Evolutionary conservation across 2,113 vertebrate species (phyloP).

Genomic region (Phalacrocorax brasilianus): DNA sequence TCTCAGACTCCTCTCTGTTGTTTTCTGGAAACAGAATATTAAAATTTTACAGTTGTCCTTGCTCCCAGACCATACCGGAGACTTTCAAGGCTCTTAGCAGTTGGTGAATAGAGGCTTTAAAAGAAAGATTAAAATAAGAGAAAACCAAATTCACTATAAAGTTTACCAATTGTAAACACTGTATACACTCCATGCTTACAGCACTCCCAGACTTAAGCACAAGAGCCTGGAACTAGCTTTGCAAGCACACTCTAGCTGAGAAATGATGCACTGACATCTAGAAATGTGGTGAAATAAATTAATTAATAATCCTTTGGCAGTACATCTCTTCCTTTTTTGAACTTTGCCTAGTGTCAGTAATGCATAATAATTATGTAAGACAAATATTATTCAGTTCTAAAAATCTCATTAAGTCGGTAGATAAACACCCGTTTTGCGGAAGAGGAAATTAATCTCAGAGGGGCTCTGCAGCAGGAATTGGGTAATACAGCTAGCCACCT

Average conservation of each 20-base stretch:
- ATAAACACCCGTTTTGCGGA: constrained; percentile 18
- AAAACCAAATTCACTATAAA: background rate
- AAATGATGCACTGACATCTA: background rate
- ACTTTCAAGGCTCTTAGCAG: background rate
- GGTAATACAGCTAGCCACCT: background rate
- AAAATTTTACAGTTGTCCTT: background rate
- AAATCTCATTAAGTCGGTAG: constrained; percentile 23
- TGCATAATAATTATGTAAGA: background rate
- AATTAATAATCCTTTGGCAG: background rate
- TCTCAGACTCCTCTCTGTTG: background rate
- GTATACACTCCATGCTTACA: background rate
- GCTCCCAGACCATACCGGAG: background rate
- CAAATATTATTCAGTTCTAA: constrained; percentile 7
- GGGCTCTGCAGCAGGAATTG: background rate
- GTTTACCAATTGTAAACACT: background rate
- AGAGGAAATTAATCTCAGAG: background rate
- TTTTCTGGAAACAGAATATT: background rate
- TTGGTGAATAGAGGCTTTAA: background rate
- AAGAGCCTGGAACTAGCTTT: background rate
- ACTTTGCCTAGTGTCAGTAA: background rate
- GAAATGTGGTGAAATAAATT: background rate
- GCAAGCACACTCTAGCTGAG: background rate
- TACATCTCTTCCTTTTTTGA: background rate
- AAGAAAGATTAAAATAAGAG: background rate
- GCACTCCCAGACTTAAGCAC: background rate